Evolutionary conservation across 2,797 vertebrate genomes (phyloP), one percentile per base, ranked within the genome.

Genomic region (Picus viridis): DNA sequence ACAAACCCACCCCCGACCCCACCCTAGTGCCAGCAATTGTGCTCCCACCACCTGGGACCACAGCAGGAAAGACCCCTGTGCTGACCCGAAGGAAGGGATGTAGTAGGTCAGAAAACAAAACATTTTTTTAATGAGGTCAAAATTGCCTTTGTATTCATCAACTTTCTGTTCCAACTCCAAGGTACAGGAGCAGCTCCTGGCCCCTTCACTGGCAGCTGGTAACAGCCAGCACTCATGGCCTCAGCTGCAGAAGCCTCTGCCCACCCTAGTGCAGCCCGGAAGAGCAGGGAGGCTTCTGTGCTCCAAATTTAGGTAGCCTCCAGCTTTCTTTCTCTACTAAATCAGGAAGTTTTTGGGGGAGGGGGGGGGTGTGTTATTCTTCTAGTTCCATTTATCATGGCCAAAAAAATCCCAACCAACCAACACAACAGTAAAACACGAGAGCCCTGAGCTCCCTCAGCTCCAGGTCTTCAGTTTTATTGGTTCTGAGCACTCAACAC

Each of bases 141-240:
- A 47, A 80, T 64, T 32, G 15, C 69, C 41, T 85, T 54, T 2
- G 1, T 23, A 4, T 73, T 70, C 59, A 45, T 77, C 36, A 74
- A 36, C 19, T 26, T 39, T 18, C 76, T 72, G 59, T 61, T 83
- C 43, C 69, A 27, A 4, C 36, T 32, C 39, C 54, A 22, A 53
- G 57, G 57, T 1, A 2, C 39, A n/a, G 57, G 68, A 82, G 76
- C 16, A 29, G 41, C 3, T 9, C 30, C 47, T 12, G 9, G 56
- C 76, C 68, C n/a, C 58, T 41, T 15, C 1, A 2, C 54, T 20
- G 53, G 67, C 4, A 65, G 73, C 2, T 0, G 39, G 34, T 12
- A 18, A 24, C 47, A 56, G 41, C 20, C 71, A 59, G 23, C 2
- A 0, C 10, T 8, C 15, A 6, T 0, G 2, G 47, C 36, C 65